Conservation (phyloP, 2,797 vertebrate genomes). For the Anabacerthia variegaticeps region DNA sequence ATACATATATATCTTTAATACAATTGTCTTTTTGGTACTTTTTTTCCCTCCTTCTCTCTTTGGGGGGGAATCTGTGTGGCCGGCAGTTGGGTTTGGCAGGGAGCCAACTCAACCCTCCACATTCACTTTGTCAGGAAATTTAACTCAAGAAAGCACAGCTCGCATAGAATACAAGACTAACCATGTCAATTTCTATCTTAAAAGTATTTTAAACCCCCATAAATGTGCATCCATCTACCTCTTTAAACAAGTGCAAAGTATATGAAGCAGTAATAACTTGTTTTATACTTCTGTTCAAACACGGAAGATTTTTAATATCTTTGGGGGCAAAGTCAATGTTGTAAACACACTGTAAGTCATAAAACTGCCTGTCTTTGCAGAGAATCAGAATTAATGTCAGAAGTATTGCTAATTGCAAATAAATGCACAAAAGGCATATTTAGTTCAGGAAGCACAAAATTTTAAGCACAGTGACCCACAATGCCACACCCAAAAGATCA, state of each 20-base stretch:
- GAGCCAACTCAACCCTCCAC: too few species aligned
- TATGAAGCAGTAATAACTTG: constrained; percentile 33
- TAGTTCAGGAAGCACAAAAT: constrained; percentile 23
- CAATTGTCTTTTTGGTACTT: too few species aligned
- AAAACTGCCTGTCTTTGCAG: constrained; percentile 61
- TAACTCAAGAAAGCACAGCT: not conserved
- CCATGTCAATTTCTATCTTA: not conserved
- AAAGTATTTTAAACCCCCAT: not conserved
- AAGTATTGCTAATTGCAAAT: constrained; percentile 38
- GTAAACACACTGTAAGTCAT: constrained; percentile 48
- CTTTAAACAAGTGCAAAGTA: constrained; percentile 30
- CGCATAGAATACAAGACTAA: not conserved
- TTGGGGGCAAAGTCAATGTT: constrained; percentile 52
- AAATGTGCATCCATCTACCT: constrained; percentile 1
- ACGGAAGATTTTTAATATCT: constrained; percentile 52
- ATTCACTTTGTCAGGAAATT: not conserved
- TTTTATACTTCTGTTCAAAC: constrained; percentile 72
- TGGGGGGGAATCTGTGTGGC: too few species aligned
- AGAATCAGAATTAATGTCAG: constrained; percentile 26
- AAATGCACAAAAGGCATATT: constrained; percentile 35
- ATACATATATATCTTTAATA: too few species aligned
- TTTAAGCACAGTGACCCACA: not conserved
- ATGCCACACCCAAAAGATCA: not conserved
- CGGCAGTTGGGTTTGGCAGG: too few species aligned
- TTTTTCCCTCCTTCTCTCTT: too few species aligned